Evolutionary conservation across 1,140 invertebrate genomes (phyloP).

Genomic region (Drosophila subobscura): DNA sequence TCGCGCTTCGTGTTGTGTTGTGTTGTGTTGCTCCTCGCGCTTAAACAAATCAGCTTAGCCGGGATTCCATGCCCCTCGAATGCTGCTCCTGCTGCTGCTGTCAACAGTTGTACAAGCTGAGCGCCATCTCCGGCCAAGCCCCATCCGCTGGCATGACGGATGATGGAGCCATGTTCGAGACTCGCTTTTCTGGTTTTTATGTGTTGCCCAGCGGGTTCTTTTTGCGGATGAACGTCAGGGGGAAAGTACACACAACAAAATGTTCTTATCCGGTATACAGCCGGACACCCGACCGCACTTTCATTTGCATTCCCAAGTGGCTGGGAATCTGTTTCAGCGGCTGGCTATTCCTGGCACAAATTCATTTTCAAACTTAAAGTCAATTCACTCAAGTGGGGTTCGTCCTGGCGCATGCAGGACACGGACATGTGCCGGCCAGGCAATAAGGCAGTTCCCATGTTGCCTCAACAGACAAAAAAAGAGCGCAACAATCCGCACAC

Average conservation of each 20-base stretch:
- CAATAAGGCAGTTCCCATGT: conserved; percentile 43
- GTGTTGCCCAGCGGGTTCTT: too few relatives aligned
- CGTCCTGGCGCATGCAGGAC: neutral
- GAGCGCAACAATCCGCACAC: conserved; percentile 40
- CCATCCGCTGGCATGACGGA: too few relatives aligned
- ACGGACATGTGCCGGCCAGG: conserved; percentile 10
- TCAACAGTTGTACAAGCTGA: conserved; percentile 39
- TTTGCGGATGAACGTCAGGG: conserved; percentile 15
- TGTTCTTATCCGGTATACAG: neutral
- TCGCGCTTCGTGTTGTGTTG: too few relatives aligned
- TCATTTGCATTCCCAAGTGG: conserved; percentile 39
- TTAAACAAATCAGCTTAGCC: conserved; percentile 66
- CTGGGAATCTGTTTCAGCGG: conserved; percentile 20
- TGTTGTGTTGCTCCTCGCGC: conserved; percentile 1
- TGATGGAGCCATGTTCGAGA: too few relatives aligned
- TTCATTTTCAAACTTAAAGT: conserved; percentile 21
- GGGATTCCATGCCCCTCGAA: conserved; percentile 15
- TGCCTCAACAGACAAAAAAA: conserved; percentile 30
- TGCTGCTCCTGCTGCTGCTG: conserved; percentile 19
- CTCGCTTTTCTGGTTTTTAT: too few relatives aligned
- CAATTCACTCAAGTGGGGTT: conserved; percentile 6
- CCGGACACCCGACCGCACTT: conserved; percentile 9
- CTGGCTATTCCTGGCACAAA: conserved; percentile 29
- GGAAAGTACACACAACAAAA: conserved; percentile 29
- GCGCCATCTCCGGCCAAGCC: too few relatives aligned